These are phyloP conservation scores for Euura saliciscinereae DNA, from an alignment of 1,140 invertebrate genomes.

Conservation along the genomic window DNA sequence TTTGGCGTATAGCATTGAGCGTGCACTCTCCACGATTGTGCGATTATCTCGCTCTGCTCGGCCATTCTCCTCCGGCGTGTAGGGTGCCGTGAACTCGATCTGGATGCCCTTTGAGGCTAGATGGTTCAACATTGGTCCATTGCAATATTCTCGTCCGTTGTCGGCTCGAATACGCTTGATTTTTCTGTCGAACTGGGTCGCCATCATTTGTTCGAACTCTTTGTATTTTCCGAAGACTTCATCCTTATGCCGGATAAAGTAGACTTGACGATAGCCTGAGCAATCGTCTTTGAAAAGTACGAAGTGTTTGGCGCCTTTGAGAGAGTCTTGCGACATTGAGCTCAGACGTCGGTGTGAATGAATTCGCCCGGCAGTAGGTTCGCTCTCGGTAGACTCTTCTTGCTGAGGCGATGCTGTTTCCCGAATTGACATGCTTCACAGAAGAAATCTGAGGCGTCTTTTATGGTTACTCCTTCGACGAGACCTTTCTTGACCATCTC, in stretches of 20 bases:
- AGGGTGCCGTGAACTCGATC: constrained; percentile 31
- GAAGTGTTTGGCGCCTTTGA: constrained; percentile 42
- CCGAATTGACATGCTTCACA: constrained; percentile 17
- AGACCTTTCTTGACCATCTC: constrained; percentile 22
- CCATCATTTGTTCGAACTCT: constrained; percentile 34
- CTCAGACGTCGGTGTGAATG: constrained; percentile 38
- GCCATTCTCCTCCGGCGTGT: constrained; percentile 50
- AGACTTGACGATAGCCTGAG: constrained; percentile 40
- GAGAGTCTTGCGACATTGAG: constrained; percentile 41
- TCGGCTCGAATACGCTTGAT: constrained; percentile 32
- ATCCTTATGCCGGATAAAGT: constrained; percentile 43
- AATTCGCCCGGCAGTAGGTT: constrained; percentile 34
- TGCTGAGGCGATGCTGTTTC: background rate
- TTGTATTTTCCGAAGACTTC: constrained; percentile 42
- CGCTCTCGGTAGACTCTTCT: background rate
- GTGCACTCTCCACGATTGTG: constrained; percentile 46
- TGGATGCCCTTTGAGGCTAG: constrained; percentile 19
- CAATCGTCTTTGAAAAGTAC: constrained; percentile 38
- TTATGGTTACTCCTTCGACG: constrained; percentile 11
- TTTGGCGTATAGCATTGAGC: constrained; percentile 42
- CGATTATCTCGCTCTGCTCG: constrained; percentile 47
- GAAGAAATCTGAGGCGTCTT: constrained; percentile 21
- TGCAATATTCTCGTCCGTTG: constrained; percentile 23
- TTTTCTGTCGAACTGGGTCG: constrained; percentile 39
- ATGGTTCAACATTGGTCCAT: constrained; percentile 6